A percentile compares a stretch with the other conserved stretches of the same genome.
These are phyloP conservation scores for Apotomis betuletana DNA, from an alignment of 2,888 invertebrate species.

Conservation along the genomic window DNA sequence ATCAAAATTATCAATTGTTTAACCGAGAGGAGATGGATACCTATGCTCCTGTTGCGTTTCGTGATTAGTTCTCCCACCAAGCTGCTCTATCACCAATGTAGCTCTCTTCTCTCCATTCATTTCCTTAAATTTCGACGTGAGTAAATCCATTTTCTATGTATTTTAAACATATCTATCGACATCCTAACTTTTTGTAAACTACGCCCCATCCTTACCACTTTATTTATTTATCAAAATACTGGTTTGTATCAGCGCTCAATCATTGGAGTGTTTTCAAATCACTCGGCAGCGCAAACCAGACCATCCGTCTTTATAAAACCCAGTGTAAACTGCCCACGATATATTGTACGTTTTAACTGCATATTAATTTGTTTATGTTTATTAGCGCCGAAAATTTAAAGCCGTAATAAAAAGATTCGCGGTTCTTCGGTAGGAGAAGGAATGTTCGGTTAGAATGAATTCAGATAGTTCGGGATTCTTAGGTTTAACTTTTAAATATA, in stretches of 20 bases:
- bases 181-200: not conserved
- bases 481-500: not conserved
- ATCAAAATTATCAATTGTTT: too few relatives aligned
- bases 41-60: too few relatives aligned
- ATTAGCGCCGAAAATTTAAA: conserved; percentile 67
- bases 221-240: conserved; percentile 79
- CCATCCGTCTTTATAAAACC: conserved; percentile 79
- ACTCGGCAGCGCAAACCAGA: conserved; percentile 66
- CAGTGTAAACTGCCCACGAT: conserved; percentile 67
- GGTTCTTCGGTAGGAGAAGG: conserved; percentile 45
- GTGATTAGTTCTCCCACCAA: too few relatives aligned
- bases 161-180: conserved; percentile 38
- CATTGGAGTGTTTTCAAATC: conserved; percentile 77
- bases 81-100: too few relatives aligned
- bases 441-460: conserved; percentile 40
- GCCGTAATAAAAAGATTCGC: conserved; percentile 62
- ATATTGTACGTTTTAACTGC: conserved; percentile 74
- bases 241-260: conserved; percentile 78
- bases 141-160: too few relatives aligned
- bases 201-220: conserved; percentile 55
- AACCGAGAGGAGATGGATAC: too few relatives aligned
- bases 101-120: not conserved
- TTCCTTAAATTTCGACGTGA: too few relatives aligned
- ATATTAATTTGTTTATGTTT: conserved; percentile 75
- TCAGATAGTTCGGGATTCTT: not conserved